A percentile compares a stretch with the other conserved stretches of the same genome.
phyloP scores from a whole-genome alignment of 2,113 vertebrate species.

The Blennius ocellaris region DNA sequence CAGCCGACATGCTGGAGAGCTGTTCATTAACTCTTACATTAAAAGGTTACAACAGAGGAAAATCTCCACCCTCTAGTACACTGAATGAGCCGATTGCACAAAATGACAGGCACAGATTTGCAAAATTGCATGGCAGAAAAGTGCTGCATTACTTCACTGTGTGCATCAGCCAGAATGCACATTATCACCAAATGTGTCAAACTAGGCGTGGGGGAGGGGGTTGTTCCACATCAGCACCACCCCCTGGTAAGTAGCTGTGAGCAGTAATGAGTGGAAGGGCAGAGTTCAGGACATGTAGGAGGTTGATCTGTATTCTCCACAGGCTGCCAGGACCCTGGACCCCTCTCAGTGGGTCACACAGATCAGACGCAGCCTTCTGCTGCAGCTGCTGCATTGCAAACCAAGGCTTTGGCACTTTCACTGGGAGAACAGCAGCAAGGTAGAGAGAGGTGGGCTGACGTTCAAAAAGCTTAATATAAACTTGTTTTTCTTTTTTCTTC shows the following conservation, averaged over 20 bases:
- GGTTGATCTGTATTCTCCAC: slow-evolving; percentile 73
- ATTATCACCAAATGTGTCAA: slow-evolving; percentile 34
- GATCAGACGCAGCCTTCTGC: slow-evolving; percentile 62
- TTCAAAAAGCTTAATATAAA: slow-evolving; percentile 52
- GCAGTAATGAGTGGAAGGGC: slow-evolving; percentile 73
- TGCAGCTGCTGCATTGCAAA: slow-evolving; percentile 63
- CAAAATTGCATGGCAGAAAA: slow-evolving; percentile 28
- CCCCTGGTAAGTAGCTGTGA: slow-evolving; percentile 60
- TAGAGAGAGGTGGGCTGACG: slow-evolving; percentile 46
- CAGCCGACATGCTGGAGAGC: slow-evolving; percentile 45
- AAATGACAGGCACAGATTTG: slow-evolving; percentile 22
- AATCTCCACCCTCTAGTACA: slow-evolving; percentile 34
- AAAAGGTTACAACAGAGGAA: slow-evolving; percentile 43
- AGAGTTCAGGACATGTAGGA: slow-evolving; percentile 69
- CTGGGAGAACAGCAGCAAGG: slow-evolving; percentile 39
- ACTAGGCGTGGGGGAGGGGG: neutral
- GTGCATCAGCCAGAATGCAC: slow-evolving; percentile 15
- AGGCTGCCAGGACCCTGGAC: slow-evolving; percentile 50
- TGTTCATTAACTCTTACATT: slow-evolving; percentile 61
- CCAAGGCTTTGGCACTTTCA: slow-evolving; percentile 32
- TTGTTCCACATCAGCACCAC: slow-evolving; percentile 18
- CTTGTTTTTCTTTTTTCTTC: slow-evolving; percentile 42
- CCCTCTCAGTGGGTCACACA: slow-evolving; percentile 57
- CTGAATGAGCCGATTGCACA: slow-evolving; percentile 40
- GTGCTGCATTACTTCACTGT: slow-evolving; percentile 14